Conservation (phyloP, 2,797 vertebrate species). For the Echeneis naucrates region DNA sequence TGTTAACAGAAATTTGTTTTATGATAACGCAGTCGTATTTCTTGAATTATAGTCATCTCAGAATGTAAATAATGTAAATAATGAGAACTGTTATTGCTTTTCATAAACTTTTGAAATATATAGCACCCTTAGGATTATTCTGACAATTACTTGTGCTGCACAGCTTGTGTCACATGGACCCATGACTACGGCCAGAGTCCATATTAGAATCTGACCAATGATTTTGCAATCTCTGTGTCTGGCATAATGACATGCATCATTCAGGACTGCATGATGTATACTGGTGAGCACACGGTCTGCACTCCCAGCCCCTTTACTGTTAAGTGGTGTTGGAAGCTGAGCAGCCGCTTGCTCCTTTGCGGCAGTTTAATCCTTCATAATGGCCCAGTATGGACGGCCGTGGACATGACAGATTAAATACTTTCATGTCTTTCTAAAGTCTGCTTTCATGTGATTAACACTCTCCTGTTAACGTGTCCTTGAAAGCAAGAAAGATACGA, state of each 20-base stretch:
- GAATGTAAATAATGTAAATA: neutral
- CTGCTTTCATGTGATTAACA: slow-evolving; percentile 91
- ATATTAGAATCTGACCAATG: slow-evolving; percentile 28
- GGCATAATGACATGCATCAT: slow-evolving; percentile 13
- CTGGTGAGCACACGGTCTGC: slow-evolving; percentile 36
- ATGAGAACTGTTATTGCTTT: neutral
- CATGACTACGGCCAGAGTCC: neutral
- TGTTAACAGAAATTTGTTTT: neutral
- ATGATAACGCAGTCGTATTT: neutral
- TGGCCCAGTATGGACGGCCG: slow-evolving; percentile 79
- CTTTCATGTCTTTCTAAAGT: slow-evolving; percentile 79
- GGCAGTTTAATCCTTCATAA: slow-evolving; percentile 87
- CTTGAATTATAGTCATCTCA: neutral
- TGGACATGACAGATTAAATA: slow-evolving; percentile 87
- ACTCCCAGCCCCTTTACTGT: slow-evolving; percentile 22
- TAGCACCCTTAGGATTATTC: neutral
- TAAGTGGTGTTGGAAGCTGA: slow-evolving; percentile 67
- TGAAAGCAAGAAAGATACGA: slow-evolving; percentile 57
- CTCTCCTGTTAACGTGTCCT: slow-evolving; percentile 56
- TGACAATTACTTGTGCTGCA: slow-evolving; percentile 4
- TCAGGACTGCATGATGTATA: slow-evolving; percentile 11
- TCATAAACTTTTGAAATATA: neutral
- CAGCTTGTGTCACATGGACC: slow-evolving; percentile 27
- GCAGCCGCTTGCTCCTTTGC: slow-evolving; percentile 50
- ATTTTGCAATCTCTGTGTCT: slow-evolving; percentile 19